phyloP scores from a whole-genome alignment of 2,113 vertebrate species.

The Gnathonemus echidnorhynchus region DNA sequence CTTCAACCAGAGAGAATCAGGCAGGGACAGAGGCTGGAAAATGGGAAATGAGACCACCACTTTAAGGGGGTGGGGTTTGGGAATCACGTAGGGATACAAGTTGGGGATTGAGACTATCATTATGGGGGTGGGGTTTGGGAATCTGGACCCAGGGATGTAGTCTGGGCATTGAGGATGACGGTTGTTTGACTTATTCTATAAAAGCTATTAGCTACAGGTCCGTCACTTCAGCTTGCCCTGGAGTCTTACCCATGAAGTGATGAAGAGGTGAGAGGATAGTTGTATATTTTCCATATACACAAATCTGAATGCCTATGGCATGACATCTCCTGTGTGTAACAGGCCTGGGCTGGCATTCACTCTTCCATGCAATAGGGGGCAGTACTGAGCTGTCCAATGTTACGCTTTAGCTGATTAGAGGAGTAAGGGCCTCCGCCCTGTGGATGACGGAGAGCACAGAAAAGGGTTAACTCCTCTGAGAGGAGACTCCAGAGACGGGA shows the following conservation, averaged over 20 bases:
- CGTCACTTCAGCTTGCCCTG: background rate
- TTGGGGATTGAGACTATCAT: background rate
- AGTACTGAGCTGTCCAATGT: background rate
- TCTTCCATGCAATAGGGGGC: background rate
- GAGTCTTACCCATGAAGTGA: background rate
- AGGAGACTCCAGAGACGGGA: background rate
- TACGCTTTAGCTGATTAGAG: background rate
- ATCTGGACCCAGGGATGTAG: background rate
- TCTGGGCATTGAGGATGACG: background rate
- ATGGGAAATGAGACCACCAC: background rate
- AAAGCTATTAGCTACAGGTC: background rate
- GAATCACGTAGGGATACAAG: background rate
- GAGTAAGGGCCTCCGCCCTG: background rate
- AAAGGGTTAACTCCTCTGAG: background rate
- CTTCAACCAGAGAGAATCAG: background rate
- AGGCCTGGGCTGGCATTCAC: background rate
- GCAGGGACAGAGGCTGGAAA: background rate
- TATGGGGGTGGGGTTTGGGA: background rate
- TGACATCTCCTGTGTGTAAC: background rate
- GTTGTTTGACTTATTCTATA: background rate
- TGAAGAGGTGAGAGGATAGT: background rate
- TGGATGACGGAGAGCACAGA: background rate
- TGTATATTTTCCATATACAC: background rate
- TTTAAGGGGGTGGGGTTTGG: background rate
- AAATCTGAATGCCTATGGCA: background rate